Percentiles rank a stretch among this genome's conserved stretches.
Evolutionary conservation across 2,797 vertebrate species (phyloP).

Genomic region (Chelonia mydas): DNA sequence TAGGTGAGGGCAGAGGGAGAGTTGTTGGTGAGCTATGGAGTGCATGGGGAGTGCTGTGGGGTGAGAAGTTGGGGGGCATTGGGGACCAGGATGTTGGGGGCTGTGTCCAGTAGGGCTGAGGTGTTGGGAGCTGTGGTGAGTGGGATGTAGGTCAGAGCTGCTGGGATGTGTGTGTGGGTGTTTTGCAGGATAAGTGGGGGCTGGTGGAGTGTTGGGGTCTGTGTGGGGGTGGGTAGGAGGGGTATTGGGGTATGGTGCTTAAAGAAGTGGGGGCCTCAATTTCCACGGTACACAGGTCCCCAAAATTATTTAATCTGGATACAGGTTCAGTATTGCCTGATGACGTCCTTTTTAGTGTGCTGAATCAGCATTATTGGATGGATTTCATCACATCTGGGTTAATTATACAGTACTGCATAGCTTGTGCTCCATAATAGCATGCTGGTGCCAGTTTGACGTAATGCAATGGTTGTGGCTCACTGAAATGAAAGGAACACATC

Average conservation of each 20-base stretch:
- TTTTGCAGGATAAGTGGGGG: not conserved
- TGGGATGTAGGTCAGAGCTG: not conserved
- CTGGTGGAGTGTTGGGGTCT: not conserved
- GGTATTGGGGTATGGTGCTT: not conserved
- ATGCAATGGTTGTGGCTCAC: not conserved
- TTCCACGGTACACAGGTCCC: not conserved
- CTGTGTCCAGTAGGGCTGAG: not conserved
- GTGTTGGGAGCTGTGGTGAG: not conserved
- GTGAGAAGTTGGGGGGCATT: not conserved
- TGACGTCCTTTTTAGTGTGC: not conserved
- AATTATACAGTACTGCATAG: not conserved
- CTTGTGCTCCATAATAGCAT: not conserved
- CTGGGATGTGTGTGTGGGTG: no score
- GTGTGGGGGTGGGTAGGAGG: not conserved
- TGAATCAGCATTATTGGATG: not conserved
- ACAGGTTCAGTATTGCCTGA: not conserved
- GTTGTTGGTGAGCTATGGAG: not conserved
- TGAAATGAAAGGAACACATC: not conserved
- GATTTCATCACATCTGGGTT: not conserved
- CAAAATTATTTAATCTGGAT: not conserved
- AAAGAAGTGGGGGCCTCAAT: no score
- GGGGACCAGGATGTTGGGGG: not conserved
- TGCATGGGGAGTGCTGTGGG: no score
- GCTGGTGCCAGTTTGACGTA: not conserved
- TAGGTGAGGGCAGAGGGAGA: not conserved